Base-by-base conservation (phyloP, 2,797 vertebrate genomes). In the Diceros bicornis region DNA sequence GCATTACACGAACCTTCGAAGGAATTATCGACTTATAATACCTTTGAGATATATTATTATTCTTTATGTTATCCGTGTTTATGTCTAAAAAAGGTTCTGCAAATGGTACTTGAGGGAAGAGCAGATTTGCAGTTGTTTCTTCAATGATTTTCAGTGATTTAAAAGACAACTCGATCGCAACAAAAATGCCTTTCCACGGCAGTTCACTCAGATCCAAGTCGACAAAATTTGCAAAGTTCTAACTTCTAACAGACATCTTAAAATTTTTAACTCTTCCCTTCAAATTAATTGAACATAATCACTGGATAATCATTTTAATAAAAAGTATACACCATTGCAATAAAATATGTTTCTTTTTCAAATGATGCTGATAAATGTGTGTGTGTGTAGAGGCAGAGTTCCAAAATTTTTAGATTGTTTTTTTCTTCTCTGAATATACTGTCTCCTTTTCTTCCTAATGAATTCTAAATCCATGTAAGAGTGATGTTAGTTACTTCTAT, bases 51-150 rank as follows among this genome's bases (percentile, higher is more conserved):
- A 96, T 97, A 91, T 91, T 97, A 97, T 97, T 98, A 93, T 97
- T 98, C 55, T 95, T 98, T 94, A 96, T 96, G 68, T 95, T 98
- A 97, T 97, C 96, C 75, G 14, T 98, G 97, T 97, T 99, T 97
- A 96, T 96, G 64, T 97, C 92, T 97, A 94, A 98, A 98, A 88
- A 93, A 91, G 34, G 7, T 97, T 98, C 83, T 91, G 47, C 85
- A 96, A 97, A 85, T 66, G 17, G 94, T 47, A 92, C 52, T 95
- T 96, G 82, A 97, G 96, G 61, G 97, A 98, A 97, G 96, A 98
- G 57, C 32, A 97, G 89, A 92, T 75, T 97, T 97, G 32, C 47
- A 83, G 95, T 94, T 97, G 89, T 75, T 86, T 96, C 72, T 97
- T 95, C 77, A 97, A 29, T 52, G 93, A 96, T 95, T 98, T 97